Conservation (phyloP, 2,888 invertebrate genomes). For the Monochamus alternatus region DNA sequence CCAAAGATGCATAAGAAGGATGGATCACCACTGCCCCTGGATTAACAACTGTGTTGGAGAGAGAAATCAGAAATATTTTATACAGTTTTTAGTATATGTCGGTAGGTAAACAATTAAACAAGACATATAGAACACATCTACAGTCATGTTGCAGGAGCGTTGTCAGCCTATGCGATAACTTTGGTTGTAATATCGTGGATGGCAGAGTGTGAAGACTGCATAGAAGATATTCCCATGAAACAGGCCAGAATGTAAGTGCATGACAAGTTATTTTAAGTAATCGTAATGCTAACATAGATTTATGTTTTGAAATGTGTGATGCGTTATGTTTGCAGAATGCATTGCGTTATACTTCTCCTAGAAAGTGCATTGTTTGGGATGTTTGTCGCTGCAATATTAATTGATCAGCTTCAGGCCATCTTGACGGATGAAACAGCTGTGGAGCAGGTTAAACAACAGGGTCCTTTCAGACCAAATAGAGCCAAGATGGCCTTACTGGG, state of each 20-base stretch:
- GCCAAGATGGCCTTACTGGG: conserved; percentile 79
- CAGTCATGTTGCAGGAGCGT: conserved; percentile 39
- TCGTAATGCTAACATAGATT: not conserved
- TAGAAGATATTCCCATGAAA: conserved; percentile 77
- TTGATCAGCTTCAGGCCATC: conserved; percentile 89
- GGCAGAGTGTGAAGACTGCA: conserved; percentile 79
- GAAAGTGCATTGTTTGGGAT: conserved; percentile 90
- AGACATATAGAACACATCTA: not conserved
- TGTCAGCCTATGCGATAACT: conserved; percentile 76
- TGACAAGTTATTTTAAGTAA: not conserved
- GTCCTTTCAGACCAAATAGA: conserved; percentile 78
- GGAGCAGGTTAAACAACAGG: conserved; percentile 82
- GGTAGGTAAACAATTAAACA: conserved; percentile 61
- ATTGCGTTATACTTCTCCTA: conserved; percentile 85
- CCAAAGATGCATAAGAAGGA: conserved; percentile 84
- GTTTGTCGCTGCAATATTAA: conserved; percentile 89
- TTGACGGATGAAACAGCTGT: conserved; percentile 89
- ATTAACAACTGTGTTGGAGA: conserved; percentile 96
- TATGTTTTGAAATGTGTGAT: not conserved
- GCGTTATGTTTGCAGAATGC: conserved; percentile 75
- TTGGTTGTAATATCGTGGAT: conserved; percentile 84
- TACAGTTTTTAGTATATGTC: conserved; percentile 89
- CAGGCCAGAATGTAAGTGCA: conserved; percentile 82
- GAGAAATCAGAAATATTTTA: conserved; percentile 92
- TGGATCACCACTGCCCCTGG: conserved; percentile 94